Conservation (phyloP, 2,888 invertebrate species). For the Amiota mariae region DNA sequence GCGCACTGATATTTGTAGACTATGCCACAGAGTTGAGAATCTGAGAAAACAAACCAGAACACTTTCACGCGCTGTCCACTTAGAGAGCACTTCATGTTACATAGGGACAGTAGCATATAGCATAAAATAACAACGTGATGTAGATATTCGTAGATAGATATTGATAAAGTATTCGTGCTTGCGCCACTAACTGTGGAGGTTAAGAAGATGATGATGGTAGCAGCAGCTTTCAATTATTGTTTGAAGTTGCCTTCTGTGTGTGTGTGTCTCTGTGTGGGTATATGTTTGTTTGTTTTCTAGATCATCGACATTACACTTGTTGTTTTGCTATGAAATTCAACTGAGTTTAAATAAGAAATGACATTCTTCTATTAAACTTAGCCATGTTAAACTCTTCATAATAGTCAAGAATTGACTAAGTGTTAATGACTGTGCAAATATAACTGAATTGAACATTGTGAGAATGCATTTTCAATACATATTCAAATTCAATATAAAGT, state of each 20-base stretch:
- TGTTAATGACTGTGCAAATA: constrained; percentile 14
- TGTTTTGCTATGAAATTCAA: not conserved
- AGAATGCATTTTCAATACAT: too few relatives aligned
- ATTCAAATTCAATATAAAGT: too few relatives aligned
- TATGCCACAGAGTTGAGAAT: not conserved
- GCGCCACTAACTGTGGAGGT: not conserved
- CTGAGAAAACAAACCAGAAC: constrained; percentile 4
- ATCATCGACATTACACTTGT: not conserved
- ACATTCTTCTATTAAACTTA: too few relatives aligned
- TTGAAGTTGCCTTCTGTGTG: not conserved
- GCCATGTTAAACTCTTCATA: too few relatives aligned
- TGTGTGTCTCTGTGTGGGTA: not conserved
- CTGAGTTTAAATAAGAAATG: not conserved
- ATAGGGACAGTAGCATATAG: not conserved
- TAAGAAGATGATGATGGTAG: not conserved
- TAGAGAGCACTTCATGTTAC: not conserved
- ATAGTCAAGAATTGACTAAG: not conserved
- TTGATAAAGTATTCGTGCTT: constrained; percentile 7
- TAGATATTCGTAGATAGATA: not conserved
- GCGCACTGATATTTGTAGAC: constrained; percentile 20
- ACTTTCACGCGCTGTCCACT: not conserved
- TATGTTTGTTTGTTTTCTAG: not conserved
- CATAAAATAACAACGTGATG: constrained; percentile 10
- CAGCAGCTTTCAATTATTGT: not conserved
- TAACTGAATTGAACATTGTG: too few relatives aligned